Conservation (phyloP, 2,113 vertebrate genomes). For the Pao palembangensis region DNA sequence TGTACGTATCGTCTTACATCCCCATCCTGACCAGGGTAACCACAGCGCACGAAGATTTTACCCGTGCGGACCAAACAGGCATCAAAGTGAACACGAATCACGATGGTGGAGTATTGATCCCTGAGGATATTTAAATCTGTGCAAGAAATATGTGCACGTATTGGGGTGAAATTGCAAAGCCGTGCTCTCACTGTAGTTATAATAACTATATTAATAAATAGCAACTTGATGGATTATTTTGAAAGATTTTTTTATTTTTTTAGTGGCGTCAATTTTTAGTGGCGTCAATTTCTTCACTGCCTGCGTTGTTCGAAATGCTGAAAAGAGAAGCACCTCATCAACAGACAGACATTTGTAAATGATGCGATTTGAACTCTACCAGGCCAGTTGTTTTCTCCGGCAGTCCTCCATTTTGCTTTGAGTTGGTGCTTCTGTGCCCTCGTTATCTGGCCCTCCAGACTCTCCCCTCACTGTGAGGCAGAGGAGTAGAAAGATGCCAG, state of each 20-base stretch:
- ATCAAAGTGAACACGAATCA: conserved; percentile 25
- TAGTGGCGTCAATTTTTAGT: conserved; percentile 1
- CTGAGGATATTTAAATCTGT: conserved; percentile 48
- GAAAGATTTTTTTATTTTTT: neutral
- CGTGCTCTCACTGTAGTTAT: too few species aligned
- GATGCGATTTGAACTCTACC: conserved; percentile 50
- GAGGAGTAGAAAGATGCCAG: conserved; percentile 67
- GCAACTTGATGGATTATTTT: too few species aligned
- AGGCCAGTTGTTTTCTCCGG: conserved; percentile 47
- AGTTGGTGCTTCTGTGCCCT: conserved; percentile 58
- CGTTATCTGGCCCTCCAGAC: conserved; percentile 68
- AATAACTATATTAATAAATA: too few species aligned
- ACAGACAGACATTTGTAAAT: conserved; percentile 55
- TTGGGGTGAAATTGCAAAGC: too few species aligned
- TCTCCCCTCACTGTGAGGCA: conserved; percentile 55
- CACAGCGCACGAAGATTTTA: conserved; percentile 25
- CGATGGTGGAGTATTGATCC: conserved; percentile 41
- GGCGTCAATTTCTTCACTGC: conserved; percentile 12
- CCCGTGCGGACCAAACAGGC: conserved; percentile 1
- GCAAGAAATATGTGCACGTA: too few species aligned
- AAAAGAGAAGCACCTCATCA: conserved; percentile 64
- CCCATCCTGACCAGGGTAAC: conserved; percentile 37
- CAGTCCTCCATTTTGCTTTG: conserved; percentile 45
- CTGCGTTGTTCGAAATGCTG: conserved; percentile 35
- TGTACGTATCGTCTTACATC: conserved; percentile 48